A percentile compares a stretch with the other conserved stretches of the same genome.
phyloP scores from a whole-genome alignment of 2,888 invertebrate species.

The Eupithecia abbreviata region DNA sequence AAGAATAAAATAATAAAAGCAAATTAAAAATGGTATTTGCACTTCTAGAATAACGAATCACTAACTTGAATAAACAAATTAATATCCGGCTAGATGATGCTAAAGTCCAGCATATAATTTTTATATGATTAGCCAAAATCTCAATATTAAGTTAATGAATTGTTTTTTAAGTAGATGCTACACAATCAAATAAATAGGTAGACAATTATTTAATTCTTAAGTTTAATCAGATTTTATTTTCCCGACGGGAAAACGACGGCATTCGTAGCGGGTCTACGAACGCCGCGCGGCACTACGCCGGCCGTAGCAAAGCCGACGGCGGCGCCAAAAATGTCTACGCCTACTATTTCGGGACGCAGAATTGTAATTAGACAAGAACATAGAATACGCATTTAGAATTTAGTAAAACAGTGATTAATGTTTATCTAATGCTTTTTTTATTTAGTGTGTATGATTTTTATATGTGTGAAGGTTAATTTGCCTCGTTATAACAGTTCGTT shows the following conservation, averaged over 20 bases:
- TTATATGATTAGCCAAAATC: neutral
- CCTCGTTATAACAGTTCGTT: neutral
- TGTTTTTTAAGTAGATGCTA: neutral
- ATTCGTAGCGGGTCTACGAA: conserved; percentile 1
- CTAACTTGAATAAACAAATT: neutral
- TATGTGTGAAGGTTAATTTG: neutral
- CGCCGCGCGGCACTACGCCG: conserved; percentile 4
- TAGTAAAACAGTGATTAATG: neutral
- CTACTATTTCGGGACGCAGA: neutral
- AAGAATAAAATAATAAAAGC: too few relatives aligned
- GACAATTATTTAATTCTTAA: neutral
- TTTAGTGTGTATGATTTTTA: neutral
- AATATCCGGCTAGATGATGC: neutral
- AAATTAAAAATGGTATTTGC: too few relatives aligned
- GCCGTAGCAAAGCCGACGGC: conserved; percentile 8
- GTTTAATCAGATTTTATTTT: neutral
- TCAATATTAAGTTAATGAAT: neutral
- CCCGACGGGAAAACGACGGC: neutral
- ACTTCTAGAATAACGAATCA: too few relatives aligned
- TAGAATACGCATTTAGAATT: neutral
- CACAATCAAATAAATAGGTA: neutral
- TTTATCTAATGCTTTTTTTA: neutral
- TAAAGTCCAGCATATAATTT: neutral
- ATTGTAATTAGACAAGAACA: neutral
- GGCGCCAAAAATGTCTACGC: conserved; percentile 1